Conservation (phyloP, 2,797 vertebrate species). For the Hipposideros larvatus region DNA sequence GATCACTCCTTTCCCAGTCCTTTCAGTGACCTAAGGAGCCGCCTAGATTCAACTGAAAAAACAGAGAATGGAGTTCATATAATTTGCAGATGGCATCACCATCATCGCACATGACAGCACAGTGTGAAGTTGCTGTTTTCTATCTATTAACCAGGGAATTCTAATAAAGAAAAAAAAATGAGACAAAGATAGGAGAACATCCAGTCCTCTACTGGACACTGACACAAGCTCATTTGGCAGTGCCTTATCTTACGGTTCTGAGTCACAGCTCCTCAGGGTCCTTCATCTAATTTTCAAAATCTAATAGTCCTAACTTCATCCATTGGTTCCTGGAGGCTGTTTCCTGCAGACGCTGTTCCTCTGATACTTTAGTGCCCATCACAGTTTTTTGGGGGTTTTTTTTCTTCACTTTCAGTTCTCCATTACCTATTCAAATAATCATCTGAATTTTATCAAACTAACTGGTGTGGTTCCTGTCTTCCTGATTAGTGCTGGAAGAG, state of each 20-base stretch:
- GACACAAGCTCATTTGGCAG: too few species aligned
- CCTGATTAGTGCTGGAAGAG: not conserved
- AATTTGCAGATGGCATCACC: not conserved
- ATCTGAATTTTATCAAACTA: not conserved
- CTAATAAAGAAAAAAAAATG: constrained; percentile 34
- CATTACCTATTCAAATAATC: not conserved
- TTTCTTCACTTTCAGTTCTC: not conserved
- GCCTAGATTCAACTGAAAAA: not conserved
- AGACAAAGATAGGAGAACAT: not conserved
- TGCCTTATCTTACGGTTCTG: not conserved
- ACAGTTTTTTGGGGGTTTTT: not conserved
- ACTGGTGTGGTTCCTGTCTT: not conserved
- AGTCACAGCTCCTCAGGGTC: not conserved
- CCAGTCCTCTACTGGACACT: not conserved
- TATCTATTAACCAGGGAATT: not conserved
- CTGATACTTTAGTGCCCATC: not conserved
- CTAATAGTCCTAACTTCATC: not conserved
- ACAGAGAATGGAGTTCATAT: not conserved
- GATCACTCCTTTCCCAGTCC: not conserved
- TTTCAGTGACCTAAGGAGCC: not conserved
- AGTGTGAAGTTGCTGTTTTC: not conserved
- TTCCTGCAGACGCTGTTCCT: not conserved
- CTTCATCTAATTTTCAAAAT: not conserved
- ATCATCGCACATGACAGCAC: not conserved
- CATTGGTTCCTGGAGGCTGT: not conserved